Evolutionary conservation across 2,888 invertebrate genomes (phyloP).

Genomic region (Cotesia congregata): DNA sequence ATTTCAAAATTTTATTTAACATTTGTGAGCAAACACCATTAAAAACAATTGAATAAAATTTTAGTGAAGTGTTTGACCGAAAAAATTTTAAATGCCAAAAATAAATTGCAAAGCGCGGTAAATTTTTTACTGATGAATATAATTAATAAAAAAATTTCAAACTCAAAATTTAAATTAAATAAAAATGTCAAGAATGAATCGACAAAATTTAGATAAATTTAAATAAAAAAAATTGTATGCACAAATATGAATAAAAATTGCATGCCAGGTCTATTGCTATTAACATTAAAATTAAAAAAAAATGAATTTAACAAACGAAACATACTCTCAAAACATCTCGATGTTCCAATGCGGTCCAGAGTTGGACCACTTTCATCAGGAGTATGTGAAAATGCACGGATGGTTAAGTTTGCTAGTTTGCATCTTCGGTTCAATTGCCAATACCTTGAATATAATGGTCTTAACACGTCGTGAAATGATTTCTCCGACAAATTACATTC

Average conservation of each 20-base stretch:
- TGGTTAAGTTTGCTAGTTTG: conserved; percentile 89
- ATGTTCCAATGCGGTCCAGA: conserved; percentile 74
- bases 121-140: too few species aligned
- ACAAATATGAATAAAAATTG: not conserved
- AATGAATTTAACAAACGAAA: conserved; percentile 51
- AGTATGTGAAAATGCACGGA: conserved; percentile 84
- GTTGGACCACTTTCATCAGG: conserved; percentile 75
- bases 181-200: not conserved
- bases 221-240: not conserved
- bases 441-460: conserved; percentile 92
- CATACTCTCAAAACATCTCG: conserved; percentile 5
- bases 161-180: not conserved
- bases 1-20: not conserved
- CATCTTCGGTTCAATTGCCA: conserved; percentile 90
- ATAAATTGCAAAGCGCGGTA: too few species aligned
- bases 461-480: conserved; percentile 91
- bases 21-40: not conserved
- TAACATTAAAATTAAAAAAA: not conserved
- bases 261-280: not conserved
- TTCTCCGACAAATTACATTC: conserved; percentile 91
- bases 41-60: not conserved
- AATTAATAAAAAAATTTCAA: not conserved
- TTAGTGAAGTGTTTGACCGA: not conserved
- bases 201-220: not conserved
- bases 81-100: not conserved